Conservation (phyloP, 1,140 invertebrate species). For the Drosophila tropicalis region DNA sequence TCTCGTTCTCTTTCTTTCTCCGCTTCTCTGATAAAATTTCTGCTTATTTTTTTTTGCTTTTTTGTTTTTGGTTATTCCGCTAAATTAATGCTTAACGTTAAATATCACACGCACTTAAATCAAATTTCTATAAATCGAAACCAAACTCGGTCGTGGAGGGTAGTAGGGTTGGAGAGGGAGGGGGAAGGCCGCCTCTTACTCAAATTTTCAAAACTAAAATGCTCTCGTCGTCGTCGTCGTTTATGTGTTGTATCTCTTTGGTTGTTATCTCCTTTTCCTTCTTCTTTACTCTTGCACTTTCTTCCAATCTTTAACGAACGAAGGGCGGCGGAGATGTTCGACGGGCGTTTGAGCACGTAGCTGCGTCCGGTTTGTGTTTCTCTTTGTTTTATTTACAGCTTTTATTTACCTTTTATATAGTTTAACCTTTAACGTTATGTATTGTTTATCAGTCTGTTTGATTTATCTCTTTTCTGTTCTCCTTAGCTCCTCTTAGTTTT, state of each 20-base stretch:
- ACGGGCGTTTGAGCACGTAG: constrained; percentile 57
- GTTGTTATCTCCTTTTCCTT: constrained; percentile 34
- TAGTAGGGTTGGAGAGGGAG: not conserved
- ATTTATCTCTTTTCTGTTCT: constrained; percentile 73
- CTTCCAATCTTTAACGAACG: constrained; percentile 26
- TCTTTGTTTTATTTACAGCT: constrained; percentile 70
- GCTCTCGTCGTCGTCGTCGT: constrained; percentile 23
- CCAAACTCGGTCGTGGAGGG: constrained; percentile 51
- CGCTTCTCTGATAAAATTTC: constrained; percentile 65
- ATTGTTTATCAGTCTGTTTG: constrained; percentile 83
- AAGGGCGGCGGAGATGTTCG: constrained; percentile 25
- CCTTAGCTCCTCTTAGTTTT: constrained; percentile 64
- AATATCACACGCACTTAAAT: constrained; percentile 83
- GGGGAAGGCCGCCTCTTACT: constrained; percentile 33
- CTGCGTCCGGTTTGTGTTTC: constrained; percentile 57
- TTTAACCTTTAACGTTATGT: constrained; percentile 76
- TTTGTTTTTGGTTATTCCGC: constrained; percentile 78
- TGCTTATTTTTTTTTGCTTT: constrained; percentile 60
- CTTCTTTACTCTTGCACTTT: constrained; percentile 18
- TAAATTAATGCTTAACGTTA: constrained; percentile 82
- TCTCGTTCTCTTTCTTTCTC: constrained; percentile 20
- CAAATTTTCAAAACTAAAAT: constrained; percentile 18
- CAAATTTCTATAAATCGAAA: constrained; percentile 79
- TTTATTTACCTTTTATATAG: constrained; percentile 72
- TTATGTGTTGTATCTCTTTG: constrained; percentile 42